Percentiles rank a stretch among this genome's conserved stretches.
Conservation (phyloP, 2,113 vertebrate species). For the Atrichornis clamosus region DNA sequence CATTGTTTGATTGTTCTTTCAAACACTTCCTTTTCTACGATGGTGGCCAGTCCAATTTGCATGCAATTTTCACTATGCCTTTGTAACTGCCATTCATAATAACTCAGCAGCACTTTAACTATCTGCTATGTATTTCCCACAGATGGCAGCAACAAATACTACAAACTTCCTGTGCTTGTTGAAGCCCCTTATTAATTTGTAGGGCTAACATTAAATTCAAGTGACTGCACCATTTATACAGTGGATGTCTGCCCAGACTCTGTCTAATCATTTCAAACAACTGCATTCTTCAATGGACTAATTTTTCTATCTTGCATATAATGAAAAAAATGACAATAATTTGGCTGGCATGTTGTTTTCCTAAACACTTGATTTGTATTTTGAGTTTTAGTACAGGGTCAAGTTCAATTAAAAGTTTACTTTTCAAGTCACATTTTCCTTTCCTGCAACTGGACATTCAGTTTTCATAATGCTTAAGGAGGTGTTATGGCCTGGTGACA, state of each 20-base stretch:
- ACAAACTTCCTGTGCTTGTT: background rate
- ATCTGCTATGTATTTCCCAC: background rate
- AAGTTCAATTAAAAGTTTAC: background rate
- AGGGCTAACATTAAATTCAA: background rate
- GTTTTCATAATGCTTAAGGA: slow-evolving; percentile 16
- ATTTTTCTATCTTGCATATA: background rate
- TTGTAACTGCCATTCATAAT: background rate
- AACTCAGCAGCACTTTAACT: background rate
- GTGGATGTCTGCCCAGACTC: background rate
- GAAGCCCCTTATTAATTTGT: background rate
- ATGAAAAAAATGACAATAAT: background rate
- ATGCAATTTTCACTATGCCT: background rate
- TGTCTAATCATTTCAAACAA: background rate
- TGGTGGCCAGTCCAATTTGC: background rate
- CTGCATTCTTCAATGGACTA: background rate
- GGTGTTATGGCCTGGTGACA: background rate
- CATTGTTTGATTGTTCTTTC: background rate
- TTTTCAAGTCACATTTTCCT: slow-evolving; percentile 4
- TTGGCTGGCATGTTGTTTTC: background rate
- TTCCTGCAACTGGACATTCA: background rate
- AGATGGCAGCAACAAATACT: background rate
- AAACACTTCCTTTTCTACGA: background rate
- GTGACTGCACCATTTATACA: slow-evolving; percentile 12
- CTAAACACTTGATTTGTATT: background rate
- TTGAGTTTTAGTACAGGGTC: background rate